Conservation (phyloP, 92 coral and sea anemone genomes). For the Epizoanthus rinbou region DNA sequence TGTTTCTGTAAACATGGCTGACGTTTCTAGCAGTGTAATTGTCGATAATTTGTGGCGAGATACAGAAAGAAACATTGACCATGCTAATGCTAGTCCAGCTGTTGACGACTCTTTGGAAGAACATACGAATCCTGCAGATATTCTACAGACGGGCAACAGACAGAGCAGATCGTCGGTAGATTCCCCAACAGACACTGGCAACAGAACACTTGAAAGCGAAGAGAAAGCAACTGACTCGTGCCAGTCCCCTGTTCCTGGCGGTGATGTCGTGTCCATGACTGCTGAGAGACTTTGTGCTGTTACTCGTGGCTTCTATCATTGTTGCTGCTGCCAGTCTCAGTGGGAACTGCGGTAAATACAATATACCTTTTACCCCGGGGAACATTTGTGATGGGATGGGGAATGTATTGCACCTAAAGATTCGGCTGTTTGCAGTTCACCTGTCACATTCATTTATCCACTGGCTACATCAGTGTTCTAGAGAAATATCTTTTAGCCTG, state of each 20-base stretch:
- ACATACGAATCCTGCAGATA: not conserved
- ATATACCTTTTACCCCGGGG: not conserved
- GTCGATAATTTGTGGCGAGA: not conserved
- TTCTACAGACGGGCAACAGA: not conserved
- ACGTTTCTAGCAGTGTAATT: too few species aligned
- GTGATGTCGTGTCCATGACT: constrained; percentile 61
- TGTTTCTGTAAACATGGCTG: not conserved
- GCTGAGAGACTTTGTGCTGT: constrained; percentile 62
- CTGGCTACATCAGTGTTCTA: not conserved
- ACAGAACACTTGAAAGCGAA: too few species aligned
- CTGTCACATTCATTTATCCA: too few species aligned
- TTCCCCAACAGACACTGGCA: not conserved
- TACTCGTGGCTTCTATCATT: constrained; percentile 59
- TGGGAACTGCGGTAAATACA: constrained; percentile 52
- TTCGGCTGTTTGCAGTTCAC: too few species aligned
- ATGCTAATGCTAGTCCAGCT: not conserved
- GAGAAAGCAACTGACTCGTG: constrained; percentile 27
- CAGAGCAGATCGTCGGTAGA: constrained; percentile 28
- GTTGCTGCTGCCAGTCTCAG: constrained; percentile 52
- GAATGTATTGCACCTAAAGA: too few species aligned
- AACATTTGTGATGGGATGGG: too few species aligned
- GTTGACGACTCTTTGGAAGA: not conserved
- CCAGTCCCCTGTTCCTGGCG: constrained; percentile 42
- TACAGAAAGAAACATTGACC: not conserved
- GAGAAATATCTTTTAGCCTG: too few species aligned